A percentile compares a stretch with the other conserved stretches of the same genome.
Evolutionary conservation across 2,797 vertebrate species (phyloP).

Genomic region (Bradypodion pumilum): DNA sequence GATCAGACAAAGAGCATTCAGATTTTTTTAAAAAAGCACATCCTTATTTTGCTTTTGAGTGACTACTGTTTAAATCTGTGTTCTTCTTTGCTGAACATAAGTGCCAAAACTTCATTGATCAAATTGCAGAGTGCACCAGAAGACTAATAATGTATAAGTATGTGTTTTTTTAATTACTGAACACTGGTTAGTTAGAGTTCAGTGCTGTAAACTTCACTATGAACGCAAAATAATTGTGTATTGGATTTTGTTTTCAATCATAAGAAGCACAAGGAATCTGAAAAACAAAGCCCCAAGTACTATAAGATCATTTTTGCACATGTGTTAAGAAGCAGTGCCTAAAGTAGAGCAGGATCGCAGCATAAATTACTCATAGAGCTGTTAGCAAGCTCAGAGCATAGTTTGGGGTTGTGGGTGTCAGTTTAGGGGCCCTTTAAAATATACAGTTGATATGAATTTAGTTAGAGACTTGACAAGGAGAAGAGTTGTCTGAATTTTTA

Average conservation of each 20-base stretch:
- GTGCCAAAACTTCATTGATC: not conserved
- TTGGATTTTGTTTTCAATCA: slow-evolving; percentile 39
- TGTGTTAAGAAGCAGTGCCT: no score
- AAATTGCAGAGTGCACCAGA: not conserved
- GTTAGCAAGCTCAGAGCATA: not conserved
- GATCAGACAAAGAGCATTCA: not conserved
- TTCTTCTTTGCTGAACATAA: slow-evolving; percentile 19
- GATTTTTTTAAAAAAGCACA: not conserved
- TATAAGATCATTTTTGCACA: slow-evolving; percentile 15
- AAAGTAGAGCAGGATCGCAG: not conserved
- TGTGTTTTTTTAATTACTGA: slow-evolving; percentile 17
- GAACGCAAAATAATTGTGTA: slow-evolving; percentile 4
- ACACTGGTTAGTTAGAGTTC: not conserved
- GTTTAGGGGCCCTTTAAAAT: not conserved
- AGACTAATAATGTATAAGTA: slow-evolving; percentile 14
- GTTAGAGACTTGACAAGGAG: not conserved
- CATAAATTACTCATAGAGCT: slow-evolving; percentile 1
- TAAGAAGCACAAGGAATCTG: slow-evolving; percentile 31
- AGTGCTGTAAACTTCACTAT: not conserved
- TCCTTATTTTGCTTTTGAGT: not conserved
- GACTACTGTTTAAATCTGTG: not conserved
- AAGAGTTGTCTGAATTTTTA: no score
- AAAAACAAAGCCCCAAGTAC: slow-evolving; percentile 9
- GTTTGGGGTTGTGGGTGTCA: not conserved
- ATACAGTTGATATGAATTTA: slow-evolving; percentile 17